A percentile compares a stretch with the other conserved stretches of the same genome.
These are phyloP conservation scores for Harpalus rubripes DNA, from an alignment of 2,888 invertebrate genomes.

Conservation along the genomic window DNA sequence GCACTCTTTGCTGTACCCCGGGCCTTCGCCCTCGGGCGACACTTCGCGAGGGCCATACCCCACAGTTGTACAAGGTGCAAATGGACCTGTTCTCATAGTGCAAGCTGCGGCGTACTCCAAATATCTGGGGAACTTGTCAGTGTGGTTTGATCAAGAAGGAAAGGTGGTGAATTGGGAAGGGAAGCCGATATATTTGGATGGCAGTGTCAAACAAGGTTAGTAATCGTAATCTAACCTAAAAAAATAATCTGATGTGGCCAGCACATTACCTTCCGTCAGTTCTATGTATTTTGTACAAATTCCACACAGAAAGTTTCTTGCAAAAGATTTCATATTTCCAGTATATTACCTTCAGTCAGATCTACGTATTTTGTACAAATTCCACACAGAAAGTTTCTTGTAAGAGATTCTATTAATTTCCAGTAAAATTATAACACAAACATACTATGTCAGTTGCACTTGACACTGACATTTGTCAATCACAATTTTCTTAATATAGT, in stretches of 20 bases:
- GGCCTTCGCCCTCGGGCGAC: conserved; percentile 78
- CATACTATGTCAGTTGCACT: too few species aligned
- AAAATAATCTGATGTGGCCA: background rate
- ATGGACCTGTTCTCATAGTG: conserved; percentile 82
- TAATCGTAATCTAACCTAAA: background rate
- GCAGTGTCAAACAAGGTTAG: conserved; percentile 83
- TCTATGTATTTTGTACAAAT: too few species aligned
- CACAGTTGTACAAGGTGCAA: conserved; percentile 81
- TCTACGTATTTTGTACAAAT: too few species aligned
- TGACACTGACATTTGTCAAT: too few species aligned
- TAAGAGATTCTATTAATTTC: too few species aligned
- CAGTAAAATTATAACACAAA: too few species aligned
- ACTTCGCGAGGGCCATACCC: conserved; percentile 84
- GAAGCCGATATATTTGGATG: conserved; percentile 84
- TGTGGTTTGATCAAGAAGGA: conserved; percentile 85
- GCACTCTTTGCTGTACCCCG: conserved; percentile 87
- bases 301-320: too few species aligned
- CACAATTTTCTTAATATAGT: too few species aligned
- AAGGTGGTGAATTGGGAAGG: conserved; percentile 85
- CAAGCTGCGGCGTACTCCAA: conserved; percentile 87
- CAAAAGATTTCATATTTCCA: too few species aligned
- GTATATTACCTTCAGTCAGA: too few species aligned
- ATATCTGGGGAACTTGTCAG: conserved; percentile 88
- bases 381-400: too few species aligned
- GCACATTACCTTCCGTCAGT: too few species aligned